Evolutionary conservation across 2,113 vertebrate genomes (phyloP).

Genomic region (Rhinichthys klamathensis): DNA sequence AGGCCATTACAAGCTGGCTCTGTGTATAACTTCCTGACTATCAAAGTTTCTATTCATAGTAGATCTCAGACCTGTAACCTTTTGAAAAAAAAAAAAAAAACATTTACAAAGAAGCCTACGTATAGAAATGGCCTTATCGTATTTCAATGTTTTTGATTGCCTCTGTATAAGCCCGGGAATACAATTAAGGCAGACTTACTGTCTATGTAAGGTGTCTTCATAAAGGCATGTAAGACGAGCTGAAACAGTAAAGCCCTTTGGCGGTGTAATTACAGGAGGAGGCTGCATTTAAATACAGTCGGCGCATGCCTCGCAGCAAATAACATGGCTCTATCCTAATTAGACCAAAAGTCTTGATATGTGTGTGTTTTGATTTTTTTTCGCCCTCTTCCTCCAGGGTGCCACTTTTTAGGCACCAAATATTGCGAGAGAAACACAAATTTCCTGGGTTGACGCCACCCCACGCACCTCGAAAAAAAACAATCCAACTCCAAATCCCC

Average conservation of each 20-base stretch:
- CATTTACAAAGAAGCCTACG: conserved; percentile 30
- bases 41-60: conserved; percentile 35
- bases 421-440: conserved; percentile 19
- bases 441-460: conserved; percentile 34
- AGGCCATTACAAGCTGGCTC: background rate
- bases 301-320: conserved; percentile 33
- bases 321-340: conserved; percentile 47
- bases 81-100: conserved; percentile 30
- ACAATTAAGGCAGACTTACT: conserved; percentile 58
- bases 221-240: conserved; percentile 56
- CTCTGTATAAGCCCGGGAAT: conserved; percentile 53
- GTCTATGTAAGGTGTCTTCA: conserved; percentile 55
- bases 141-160: conserved; percentile 45
- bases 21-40: background rate
- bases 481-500: conserved; percentile 56
- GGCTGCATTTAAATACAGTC: conserved; percentile 59
- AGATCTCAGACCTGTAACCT: conserved; percentile 32
- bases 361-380: conserved; percentile 20
- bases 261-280: conserved; percentile 66
- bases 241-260: conserved; percentile 61
- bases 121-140: conserved; percentile 38
- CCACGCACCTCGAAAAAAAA: conserved; percentile 38
- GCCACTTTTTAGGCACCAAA: conserved; percentile 43
- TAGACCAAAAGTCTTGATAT: conserved; percentile 39
- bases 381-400: conserved; percentile 33